Evolutionary conservation across 2,888 invertebrate species (phyloP), one percentile per base, ranked within the genome.

Genomic region (Mechanitis mazaeus): DNA sequence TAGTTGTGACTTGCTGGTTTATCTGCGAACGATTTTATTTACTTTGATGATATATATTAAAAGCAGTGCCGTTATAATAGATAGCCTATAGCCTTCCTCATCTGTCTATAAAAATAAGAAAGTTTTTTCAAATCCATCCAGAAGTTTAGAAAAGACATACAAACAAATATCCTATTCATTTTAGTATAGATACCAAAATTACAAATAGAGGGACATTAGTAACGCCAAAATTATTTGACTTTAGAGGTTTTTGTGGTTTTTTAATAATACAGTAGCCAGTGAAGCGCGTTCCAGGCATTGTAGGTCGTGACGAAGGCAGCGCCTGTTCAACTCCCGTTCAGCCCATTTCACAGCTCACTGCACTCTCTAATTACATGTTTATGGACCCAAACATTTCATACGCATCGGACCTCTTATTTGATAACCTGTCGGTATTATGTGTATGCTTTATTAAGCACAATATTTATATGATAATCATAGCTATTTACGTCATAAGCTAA

Each of bases 341-440:
- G 68, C 71, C 72, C 71, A 87, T 87, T 88, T 83, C 81, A 78
- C 83, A 84, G 80, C 75, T 82, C 78, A 75, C 74, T 83, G 83
- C 78, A 66, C 72, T 59, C 78, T 66, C 73, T 87, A 86, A 88
- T 86, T 84, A 78, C 75, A 64, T 69, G 72, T 71, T 76, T 71
- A 75, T 70, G 70, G 70, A 75, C 71, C 72, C 72, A 72, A 75
- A 75, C 73, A 73, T 79, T 77, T 74, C 70, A 72, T 76, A 78
- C 74, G 64, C 64, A 65, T 75, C 72, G 69, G 72, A 60, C 63
- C 62, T 61, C 61, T 61, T 64, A 68, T 59, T 69, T 69, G 68
- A 77, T 76, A 79, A 84, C 83, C 80, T 82, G 83, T 80, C 77
- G 58, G 64, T 61, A 68, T 66, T 47, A 2, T 2, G 35, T 5